Evolutionary conservation across 2,797 vertebrate species (phyloP), one percentile per base, ranked within the genome.

Genomic region (Mallotus villosus): DNA sequence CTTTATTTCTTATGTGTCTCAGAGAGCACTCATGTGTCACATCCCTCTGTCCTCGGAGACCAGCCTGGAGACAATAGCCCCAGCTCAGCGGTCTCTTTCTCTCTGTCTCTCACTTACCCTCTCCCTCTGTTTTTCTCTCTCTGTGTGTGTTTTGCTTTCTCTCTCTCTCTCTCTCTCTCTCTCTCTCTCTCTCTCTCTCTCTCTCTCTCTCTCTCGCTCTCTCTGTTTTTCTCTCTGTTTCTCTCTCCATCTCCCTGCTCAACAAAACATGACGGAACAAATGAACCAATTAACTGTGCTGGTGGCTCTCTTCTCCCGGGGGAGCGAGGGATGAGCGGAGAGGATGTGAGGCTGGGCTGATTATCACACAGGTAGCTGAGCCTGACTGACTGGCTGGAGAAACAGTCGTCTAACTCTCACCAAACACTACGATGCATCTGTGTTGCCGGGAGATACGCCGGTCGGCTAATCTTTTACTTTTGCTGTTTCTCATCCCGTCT

Each of bases 191-290:
- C 5, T 32, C 88, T 88, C 89, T 88, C 87, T 84, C 82, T 25
- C 14, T 75, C 70, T 71, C 46, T 14, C 49, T 70, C 62, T 68
- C 85, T 32, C 29, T 4, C 1, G 3, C 89, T 88, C 87, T 3
- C 32, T 5, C 32, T 32, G 32, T 32, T 32, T 32, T 89, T 88
- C 89, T 88, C 87, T 84, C 82, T 25, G 14, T 75, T 70, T 71
- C 46, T 16, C 49, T 70, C 62, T 68, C 85, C 86, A 86, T 90
- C 62, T 68, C 87, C 87, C 88, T 88, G 86, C 86, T 90, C 88
- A 90, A 86, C 90, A 91, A 89, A 91, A 92, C 88, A 91, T 92
- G 90, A 92, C 89, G 85, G 90, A 92, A 92, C 91, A 93, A 93
- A 94, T 92, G 91, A 92, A 92, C 86, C 92, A 93, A 92, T 93